Evolutionary conservation across 2,888 invertebrate species (phyloP).

Genomic region (Drosophila flavopinicola): DNA sequence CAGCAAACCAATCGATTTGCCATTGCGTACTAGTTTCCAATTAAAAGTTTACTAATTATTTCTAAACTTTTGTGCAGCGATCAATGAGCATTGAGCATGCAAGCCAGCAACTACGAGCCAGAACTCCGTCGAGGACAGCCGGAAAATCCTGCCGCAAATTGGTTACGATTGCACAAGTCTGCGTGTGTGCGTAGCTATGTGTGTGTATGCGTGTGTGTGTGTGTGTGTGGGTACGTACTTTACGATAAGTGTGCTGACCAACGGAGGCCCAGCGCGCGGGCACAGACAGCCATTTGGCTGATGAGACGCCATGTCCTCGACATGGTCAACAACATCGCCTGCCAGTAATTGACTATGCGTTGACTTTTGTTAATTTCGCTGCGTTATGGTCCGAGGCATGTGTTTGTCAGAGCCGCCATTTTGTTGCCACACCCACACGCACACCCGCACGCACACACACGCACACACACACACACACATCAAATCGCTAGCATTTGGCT

Average conservation of each 20-base stretch:
- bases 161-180: constrained; percentile 34
- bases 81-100: constrained; percentile 76
- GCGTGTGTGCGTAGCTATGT: constrained; percentile 6
- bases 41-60: constrained; percentile 79
- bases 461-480: constrained; percentile 14
- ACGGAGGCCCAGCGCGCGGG: constrained; percentile 7
- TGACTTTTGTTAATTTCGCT: constrained; percentile 71
- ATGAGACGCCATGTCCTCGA: constrained; percentile 44
- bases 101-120: constrained; percentile 51
- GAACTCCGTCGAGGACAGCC: constrained; percentile 37
- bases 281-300: constrained; percentile 42
- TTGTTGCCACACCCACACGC: constrained; percentile 39
- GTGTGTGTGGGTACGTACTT: constrained; percentile 24
- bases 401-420: constrained; percentile 54
- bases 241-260: constrained; percentile 28
- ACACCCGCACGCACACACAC: not conserved
- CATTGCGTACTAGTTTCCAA: constrained; percentile 78
- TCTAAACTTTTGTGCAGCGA: constrained; percentile 77
- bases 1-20: constrained; percentile 67
- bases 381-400: constrained; percentile 54
- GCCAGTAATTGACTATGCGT: constrained; percentile 63
- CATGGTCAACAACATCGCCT: constrained; percentile 43
- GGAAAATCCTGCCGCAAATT: constrained; percentile 55
- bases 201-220: constrained; percentile 13
- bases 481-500: constrained; percentile 40